Evolutionary conservation across 2,888 invertebrate species (phyloP), one percentile per base, ranked within the genome.

Genomic region (Alitta virens): DNA sequence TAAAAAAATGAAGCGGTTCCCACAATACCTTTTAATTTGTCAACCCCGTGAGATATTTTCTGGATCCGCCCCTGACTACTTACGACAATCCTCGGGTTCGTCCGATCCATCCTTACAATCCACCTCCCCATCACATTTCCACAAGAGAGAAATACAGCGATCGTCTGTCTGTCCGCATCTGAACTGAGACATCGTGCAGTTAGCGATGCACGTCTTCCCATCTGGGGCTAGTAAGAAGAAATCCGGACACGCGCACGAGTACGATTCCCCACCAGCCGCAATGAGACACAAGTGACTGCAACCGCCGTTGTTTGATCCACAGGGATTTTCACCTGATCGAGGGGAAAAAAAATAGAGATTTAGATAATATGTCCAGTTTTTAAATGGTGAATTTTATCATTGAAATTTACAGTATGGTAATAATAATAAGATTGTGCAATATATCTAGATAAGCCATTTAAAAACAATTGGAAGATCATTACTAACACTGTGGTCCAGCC

Each of bases 241-340:
- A 82, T 98, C 95, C 0, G 99, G 98, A 81, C 99, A 99, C 1
- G 90, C 90, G 78, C 99, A 99, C 2, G 88, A 89, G 79, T 87
- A 91, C 21, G 89, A 90, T 27, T 76, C 72, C 27, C 84, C 85
- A 18, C 85, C 84, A 18, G 95, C 93, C 0, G 93, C 88, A 50
- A 99, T 89, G 26, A 99, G 84, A 78, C 98, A 98, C 5, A 98
- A 86, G 84, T 98, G 97, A 0, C 94, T 93, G 78, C 98, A 99
- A 2, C 94, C 94, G 24, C 96, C 97, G 78, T 99, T 98, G 78
- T 93, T 90, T 0, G 85, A 85, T 0, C 90, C 92, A 77, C 98
- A 99, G 0, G 98, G 97, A 83, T 97, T 95, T 1, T 86, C 84
- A 75, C 91, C 83, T 65, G 62, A n/a, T n/a, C n/a, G n/a, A n/a